These are phyloP conservation scores for Bradypodion ventrale DNA, from an alignment of 2,797 vertebrate genomes.

Conservation along the genomic window DNA sequence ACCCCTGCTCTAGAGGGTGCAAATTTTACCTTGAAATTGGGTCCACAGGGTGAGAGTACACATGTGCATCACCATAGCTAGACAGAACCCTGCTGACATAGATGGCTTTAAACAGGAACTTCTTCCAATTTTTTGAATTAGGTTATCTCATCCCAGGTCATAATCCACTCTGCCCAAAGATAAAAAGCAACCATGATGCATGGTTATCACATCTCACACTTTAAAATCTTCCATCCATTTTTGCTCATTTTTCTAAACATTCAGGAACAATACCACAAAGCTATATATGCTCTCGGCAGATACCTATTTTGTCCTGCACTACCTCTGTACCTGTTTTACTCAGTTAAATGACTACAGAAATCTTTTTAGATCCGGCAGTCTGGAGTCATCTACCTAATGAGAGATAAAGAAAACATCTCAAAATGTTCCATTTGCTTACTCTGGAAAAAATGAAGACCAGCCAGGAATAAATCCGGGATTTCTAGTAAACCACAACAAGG, in stretches of 20 bases:
- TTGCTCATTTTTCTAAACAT: background rate
- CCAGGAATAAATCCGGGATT: conserved; percentile 90
- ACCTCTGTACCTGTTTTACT: background rate
- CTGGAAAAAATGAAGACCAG: conserved; percentile 85
- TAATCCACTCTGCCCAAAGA: no score
- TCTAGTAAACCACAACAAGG: conserved; percentile 88
- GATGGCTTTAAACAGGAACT: no score
- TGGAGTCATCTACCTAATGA: background rate
- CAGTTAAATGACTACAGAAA: background rate
- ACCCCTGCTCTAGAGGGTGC: background rate
- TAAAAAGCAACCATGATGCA: background rate
- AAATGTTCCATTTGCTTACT: conserved; percentile 76
- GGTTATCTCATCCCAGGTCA: no score
- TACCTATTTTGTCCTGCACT: background rate
- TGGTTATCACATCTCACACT: background rate
- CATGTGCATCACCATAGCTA: background rate
- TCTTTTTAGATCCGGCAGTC: background rate
- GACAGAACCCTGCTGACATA: background rate
- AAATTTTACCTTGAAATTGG: background rate
- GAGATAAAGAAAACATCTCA: conserved; percentile 2
- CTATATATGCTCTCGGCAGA: background rate
- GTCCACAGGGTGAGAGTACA: background rate
- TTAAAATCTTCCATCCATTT: background rate
- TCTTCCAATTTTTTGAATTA: no score
- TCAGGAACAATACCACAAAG: background rate